Evolutionary conservation across 2,113 vertebrate species (phyloP).

Genomic region (Drymodes brunneopygia): DNA sequence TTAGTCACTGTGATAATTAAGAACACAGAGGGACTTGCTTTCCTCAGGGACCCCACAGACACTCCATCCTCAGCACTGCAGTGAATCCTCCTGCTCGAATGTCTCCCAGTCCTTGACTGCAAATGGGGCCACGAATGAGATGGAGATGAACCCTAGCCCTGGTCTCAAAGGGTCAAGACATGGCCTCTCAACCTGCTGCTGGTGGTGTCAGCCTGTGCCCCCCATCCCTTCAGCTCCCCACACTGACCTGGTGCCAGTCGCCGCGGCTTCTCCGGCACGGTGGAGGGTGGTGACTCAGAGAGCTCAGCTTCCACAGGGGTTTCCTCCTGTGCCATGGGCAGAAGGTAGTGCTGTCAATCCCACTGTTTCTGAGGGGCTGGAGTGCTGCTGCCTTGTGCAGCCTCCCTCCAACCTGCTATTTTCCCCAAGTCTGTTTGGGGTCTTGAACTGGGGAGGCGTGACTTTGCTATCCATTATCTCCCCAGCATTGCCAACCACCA

Average conservation of each 20-base stretch:
- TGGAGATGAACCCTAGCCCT: neutral
- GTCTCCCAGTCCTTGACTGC: neutral
- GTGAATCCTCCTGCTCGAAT: neutral
- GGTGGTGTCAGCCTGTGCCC: neutral
- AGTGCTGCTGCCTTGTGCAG: neutral
- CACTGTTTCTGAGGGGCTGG: neutral
- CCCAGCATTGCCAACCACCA: neutral
- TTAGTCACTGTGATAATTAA: neutral
- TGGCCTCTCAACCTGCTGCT: fast-evolving
- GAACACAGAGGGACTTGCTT: neutral
- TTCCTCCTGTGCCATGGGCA: constrained; percentile 54
- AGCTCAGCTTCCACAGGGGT: neutral
- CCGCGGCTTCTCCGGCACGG: constrained; percentile 68
- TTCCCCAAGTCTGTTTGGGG: neutral
- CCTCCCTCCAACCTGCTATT: fast-evolving
- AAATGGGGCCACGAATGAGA: neutral
- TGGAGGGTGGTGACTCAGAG: constrained; percentile 63
- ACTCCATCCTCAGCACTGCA: neutral
- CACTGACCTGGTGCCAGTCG: constrained; percentile 62
- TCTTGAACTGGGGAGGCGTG: neutral
- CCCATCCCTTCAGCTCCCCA: fast-evolving
- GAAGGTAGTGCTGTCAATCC: neutral
- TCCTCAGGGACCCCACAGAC: neutral
- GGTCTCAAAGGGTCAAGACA: neutral
- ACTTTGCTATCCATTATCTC: neutral